Conservation (phyloP, 2,797 vertebrate genomes). For the Borostomias antarcticus region DNA sequence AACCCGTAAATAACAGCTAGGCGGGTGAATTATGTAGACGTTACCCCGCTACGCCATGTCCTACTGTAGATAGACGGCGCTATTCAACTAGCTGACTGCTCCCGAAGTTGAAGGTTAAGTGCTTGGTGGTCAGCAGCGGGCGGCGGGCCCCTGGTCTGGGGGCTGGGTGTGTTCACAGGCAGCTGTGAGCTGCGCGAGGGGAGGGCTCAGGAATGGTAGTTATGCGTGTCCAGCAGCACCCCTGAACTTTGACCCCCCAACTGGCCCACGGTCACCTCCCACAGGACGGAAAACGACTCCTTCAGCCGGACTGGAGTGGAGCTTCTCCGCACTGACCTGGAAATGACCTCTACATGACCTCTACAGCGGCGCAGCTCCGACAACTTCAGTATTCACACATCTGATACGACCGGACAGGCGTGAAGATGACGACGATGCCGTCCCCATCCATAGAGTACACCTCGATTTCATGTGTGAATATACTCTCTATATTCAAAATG, state of each 20-base stretch:
- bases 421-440: no score
- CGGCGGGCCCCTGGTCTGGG: neutral
- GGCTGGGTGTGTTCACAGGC: constrained; percentile 8
- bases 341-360: neutral
- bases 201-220: no score
- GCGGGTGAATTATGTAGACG: no score
- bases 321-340: neutral
- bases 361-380: no score
- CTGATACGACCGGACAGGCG: no score
- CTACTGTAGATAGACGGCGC: no score
- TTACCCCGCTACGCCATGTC: no score
- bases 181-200: neutral
- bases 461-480: no score
- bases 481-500: no score
- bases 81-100: no score
- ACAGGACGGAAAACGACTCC: constrained; percentile 22
- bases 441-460: no score
- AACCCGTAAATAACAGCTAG: neutral
- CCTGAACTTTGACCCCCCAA: constrained; percentile 37
- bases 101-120: neutral
- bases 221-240: constrained; percentile 22
- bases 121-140: neutral
- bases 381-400: neutral
- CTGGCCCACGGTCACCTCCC: constrained; percentile 35
- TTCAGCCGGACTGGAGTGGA: neutral